These are phyloP conservation scores for Ochotona princeps DNA, from an alignment of 2,113 vertebrate genomes.

Conservation along the genomic window DNA sequence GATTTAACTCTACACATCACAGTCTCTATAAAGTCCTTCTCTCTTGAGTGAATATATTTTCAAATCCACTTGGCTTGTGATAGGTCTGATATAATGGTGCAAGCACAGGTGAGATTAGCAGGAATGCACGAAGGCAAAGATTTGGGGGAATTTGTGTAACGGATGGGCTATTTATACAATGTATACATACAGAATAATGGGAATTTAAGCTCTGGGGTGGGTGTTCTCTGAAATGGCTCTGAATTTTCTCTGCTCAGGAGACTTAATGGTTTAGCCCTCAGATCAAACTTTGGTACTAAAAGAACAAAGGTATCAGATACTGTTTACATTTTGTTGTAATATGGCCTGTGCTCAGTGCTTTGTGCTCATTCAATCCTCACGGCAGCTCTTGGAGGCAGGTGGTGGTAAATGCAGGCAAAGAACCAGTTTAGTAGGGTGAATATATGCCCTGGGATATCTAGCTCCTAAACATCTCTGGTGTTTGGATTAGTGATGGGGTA, in stretches of 20 bases:
- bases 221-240: neutral
- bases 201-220: neutral
- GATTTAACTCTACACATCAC: neutral
- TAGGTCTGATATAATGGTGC: neutral
- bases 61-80: neutral
- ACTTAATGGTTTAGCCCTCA: neutral
- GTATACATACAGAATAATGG: neutral
- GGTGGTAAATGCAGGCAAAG: neutral
- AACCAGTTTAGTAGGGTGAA: neutral
- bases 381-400: neutral
- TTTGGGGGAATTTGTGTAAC: neutral
- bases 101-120: neutral
- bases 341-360: neutral
- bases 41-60: constrained; percentile 16
- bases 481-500: neutral
- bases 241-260: neutral
- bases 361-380: neutral
- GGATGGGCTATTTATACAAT: neutral
- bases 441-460: neutral
- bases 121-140: neutral
- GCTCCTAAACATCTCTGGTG: neutral
- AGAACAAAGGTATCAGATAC: constrained; percentile 2
- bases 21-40: neutral
- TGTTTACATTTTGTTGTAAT: neutral
- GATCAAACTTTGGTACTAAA: neutral